Conservation (phyloP, 2,797 vertebrate species). For the Gymnothorax javanicus region DNA sequence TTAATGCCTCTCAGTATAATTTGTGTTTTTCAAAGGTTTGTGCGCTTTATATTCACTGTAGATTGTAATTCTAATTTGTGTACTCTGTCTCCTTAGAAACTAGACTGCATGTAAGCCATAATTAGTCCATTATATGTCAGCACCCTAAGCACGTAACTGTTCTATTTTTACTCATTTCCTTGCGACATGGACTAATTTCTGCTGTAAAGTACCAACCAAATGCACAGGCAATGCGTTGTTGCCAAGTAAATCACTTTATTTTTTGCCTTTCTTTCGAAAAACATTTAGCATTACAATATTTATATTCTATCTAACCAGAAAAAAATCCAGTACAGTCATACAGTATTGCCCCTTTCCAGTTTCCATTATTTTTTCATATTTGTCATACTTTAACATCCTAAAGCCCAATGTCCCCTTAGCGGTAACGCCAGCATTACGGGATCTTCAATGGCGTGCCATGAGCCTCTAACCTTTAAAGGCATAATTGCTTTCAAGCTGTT, state of each 20-base stretch:
- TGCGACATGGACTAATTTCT: not conserved
- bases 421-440: no score
- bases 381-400: no score
- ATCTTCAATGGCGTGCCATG: no score
- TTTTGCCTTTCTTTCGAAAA: not conserved
- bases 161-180: not conserved
- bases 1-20: no score
- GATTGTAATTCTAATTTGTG: not conserved
- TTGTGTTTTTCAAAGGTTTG: no score
- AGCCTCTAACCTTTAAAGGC: no score
- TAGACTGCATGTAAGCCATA: not conserved
- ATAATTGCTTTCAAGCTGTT: no score
- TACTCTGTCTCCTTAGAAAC: not conserved
- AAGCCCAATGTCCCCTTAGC: no score
- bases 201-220: not conserved
- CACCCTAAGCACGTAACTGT: not conserved
- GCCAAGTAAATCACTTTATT: not conserved
- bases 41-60: no score
- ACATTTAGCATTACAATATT: not conserved
- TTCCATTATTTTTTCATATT: no score
- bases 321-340: no score
- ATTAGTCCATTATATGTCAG: not conserved
- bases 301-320: constrained; percentile 5
- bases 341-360: no score
- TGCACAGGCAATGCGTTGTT: not conserved